Evolutionary conservation across 2,797 vertebrate species (phyloP).

Genomic region (Echiichthys vipera): DNA sequence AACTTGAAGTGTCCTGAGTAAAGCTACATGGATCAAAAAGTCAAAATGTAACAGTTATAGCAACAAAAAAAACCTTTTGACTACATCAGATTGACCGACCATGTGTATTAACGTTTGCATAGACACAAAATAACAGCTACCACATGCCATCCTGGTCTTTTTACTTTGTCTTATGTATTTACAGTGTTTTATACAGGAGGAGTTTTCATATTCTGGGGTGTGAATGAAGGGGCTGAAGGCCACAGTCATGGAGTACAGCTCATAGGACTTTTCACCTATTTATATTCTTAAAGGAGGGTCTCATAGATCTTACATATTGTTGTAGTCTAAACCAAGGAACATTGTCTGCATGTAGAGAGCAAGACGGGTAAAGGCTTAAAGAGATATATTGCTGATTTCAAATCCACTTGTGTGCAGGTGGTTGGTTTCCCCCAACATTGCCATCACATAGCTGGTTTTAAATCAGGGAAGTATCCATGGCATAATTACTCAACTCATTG

Average conservation of each 20-base stretch:
- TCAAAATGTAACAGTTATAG: constrained; percentile 13
- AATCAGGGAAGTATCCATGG: too few species aligned
- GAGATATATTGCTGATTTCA: too few species aligned
- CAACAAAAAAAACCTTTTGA: not conserved
- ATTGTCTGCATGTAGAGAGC: constrained; percentile 19
- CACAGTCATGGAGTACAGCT: constrained; percentile 1
- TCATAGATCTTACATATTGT: not conserved
- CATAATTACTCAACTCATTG: constrained; percentile 18
- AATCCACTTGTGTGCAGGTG: too few species aligned
- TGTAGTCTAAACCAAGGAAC: not conserved
- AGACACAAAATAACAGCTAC: not conserved
- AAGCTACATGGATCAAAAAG: not conserved
- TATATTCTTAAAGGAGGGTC: not conserved
- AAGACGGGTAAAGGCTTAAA: too few species aligned
- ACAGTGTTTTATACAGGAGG: constrained; percentile 24
- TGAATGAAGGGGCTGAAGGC: not conserved
- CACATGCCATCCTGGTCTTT: not conserved
- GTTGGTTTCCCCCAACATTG: too few species aligned
- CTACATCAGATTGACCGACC: constrained; percentile 1
- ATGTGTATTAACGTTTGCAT: not conserved
- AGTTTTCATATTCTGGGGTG: not conserved
- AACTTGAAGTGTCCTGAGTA: not conserved
- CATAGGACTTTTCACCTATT: constrained; percentile 2
- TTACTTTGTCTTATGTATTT: constrained; percentile 25
- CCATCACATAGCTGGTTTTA: too few species aligned